Conservation (phyloP, 1,140 invertebrate species). For the Brevipalpus yothersi region DNA sequence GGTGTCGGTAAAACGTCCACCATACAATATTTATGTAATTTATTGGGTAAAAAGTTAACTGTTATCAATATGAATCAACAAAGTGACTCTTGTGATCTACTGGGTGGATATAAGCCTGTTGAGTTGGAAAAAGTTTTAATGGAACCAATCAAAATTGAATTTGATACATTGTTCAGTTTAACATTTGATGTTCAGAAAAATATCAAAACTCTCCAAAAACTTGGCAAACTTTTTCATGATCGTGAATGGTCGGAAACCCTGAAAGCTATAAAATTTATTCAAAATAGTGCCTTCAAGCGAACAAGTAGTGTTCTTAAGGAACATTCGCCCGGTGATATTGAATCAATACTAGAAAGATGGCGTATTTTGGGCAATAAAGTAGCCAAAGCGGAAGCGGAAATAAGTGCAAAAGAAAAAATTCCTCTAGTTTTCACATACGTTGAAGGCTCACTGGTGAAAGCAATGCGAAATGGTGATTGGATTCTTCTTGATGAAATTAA, state of each 20-base stretch:
- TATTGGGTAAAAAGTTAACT: conserved; percentile 43
- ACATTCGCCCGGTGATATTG: conserved; percentile 17
- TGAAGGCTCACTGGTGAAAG: conserved; percentile 72
- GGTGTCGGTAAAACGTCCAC: conserved; percentile 95
- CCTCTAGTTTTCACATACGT: conserved; percentile 71
- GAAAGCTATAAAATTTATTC: conserved; percentile 46
- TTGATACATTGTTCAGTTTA: conserved; percentile 49
- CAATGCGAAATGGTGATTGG: conserved; percentile 69
- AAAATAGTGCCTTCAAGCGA: conserved; percentile 32
- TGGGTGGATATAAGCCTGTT: conserved; percentile 92
- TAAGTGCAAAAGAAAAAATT: conserved; percentile 30
- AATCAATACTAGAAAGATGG: conserved; percentile 25
- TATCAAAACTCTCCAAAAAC: conserved; percentile 49
- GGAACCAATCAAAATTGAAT: conserved; percentile 52
- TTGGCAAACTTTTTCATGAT: conserved; percentile 43
- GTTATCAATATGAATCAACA: conserved; percentile 99
- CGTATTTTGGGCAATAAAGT: conserved; percentile 37
- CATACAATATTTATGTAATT: conserved; percentile 68
- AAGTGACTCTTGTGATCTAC: conserved; percentile 77
- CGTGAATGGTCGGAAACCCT: conserved; percentile 40
- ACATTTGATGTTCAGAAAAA: conserved; percentile 61
- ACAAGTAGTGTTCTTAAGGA: neutral
- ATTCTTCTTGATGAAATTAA: conserved; percentile 93
- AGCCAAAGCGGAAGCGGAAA: conserved; percentile 32
- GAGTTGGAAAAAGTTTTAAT: conserved; percentile 61